Percentiles rank a stretch among this genome's conserved stretches.
phyloP scores from a whole-genome alignment of 2,888 invertebrate genomes.

The Tolmerus cingulatus region DNA sequence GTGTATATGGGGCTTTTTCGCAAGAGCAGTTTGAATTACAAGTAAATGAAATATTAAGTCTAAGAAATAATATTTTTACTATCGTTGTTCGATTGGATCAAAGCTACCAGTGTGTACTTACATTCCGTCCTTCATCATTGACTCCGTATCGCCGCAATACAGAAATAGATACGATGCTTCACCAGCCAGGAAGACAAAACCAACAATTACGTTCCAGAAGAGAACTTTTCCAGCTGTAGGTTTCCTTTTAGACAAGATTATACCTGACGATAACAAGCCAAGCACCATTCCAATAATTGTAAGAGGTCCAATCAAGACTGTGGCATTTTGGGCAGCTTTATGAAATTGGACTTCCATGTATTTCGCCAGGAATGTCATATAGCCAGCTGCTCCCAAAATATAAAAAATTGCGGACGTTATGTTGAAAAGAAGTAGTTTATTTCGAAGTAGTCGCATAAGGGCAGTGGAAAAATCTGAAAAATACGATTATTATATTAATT shows the following conservation, averaged over 20 bases:
- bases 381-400: conserved; percentile 70
- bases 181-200: conserved; percentile 66
- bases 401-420: conserved; percentile 73
- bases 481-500: neutral
- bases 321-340: conserved; percentile 71
- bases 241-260: conserved; percentile 69
- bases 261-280: conserved; percentile 69
- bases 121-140: conserved; percentile 54
- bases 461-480: conserved; percentile 67
- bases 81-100: neutral
- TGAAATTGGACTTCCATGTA: conserved; percentile 79
- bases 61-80: conserved; percentile 52
- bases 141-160: conserved; percentile 64
- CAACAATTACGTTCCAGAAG: conserved; percentile 71
- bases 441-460: conserved; percentile 69
- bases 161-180: conserved; percentile 67
- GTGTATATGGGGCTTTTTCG: conserved; percentile 68
- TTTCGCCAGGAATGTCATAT: conserved; percentile 76
- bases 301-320: conserved; percentile 71
- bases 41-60: conserved; percentile 65
- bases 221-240: conserved; percentile 68
- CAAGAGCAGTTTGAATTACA: conserved; percentile 72
- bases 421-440: conserved; percentile 73
- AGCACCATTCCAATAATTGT: conserved; percentile 69
- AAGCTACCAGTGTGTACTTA: conserved; percentile 45